A percentile compares a stretch with the other conserved stretches of the same genome.
Evolutionary conservation across 2,888 invertebrate species (phyloP).

Genomic region (Xestia ashworthii): DNA sequence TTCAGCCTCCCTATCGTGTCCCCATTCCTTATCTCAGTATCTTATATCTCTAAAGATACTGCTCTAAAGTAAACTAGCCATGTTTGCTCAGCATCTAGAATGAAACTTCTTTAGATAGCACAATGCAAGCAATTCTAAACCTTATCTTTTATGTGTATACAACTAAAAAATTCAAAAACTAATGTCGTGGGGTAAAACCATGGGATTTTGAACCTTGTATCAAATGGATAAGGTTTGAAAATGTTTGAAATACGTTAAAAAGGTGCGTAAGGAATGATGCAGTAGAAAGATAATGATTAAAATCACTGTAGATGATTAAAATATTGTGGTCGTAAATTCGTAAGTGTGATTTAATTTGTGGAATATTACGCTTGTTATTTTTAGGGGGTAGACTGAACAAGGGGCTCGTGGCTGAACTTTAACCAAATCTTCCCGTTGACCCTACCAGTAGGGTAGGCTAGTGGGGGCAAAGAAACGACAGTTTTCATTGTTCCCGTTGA

Average conservation of each 20-base stretch:
- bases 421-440: too few species aligned
- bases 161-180: neutral
- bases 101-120: constrained; percentile 38
- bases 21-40: constrained; percentile 67
- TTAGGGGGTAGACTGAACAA: neutral
- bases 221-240: neutral
- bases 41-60: constrained; percentile 67
- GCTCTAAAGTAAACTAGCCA: constrained; percentile 60
- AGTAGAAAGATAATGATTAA: constrained; percentile 44
- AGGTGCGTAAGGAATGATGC: constrained; percentile 22
- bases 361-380: neutral
- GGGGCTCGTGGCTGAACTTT: neutral
- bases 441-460: too few species aligned
- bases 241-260: neutral
- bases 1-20: constrained; percentile 60
- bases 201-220: neutral
- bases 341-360: constrained; percentile 14
- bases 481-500: too few species aligned
- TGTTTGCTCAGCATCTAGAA: constrained; percentile 61
- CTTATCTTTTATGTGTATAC: neutral
- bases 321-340: constrained; percentile 8
- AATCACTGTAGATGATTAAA: constrained; percentile 54
- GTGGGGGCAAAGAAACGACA: too few species aligned
- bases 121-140: constrained; percentile 5
- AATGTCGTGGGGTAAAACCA: accelerated